Evolutionary conservation across 2,888 invertebrate genomes (phyloP).

Genomic region (Tipula confusa): DNA sequence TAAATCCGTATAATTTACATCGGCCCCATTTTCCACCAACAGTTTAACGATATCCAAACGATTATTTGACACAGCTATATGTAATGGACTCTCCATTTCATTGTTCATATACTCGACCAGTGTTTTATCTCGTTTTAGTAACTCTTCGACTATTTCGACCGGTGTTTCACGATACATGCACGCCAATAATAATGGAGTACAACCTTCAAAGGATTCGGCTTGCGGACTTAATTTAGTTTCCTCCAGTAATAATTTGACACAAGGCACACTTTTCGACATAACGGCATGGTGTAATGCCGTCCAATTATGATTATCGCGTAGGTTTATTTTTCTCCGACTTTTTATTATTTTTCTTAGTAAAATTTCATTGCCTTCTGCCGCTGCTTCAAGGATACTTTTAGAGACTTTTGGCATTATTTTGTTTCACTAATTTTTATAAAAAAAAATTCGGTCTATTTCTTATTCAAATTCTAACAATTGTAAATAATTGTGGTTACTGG

Average conservation of each 20-base stretch:
- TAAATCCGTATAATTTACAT: conserved; percentile 33
- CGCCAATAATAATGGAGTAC: conserved; percentile 33
- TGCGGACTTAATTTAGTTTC: neutral
- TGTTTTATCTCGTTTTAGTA: conserved; percentile 27
- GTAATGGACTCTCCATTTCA: conserved; percentile 33
- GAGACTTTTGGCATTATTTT: neutral
- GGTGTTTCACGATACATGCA: neutral
- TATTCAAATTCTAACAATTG: too few relatives aligned
- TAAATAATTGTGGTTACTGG: neutral
- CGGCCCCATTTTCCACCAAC: conserved; percentile 33
- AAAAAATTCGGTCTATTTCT: neutral
- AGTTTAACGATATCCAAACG: conserved; percentile 33
- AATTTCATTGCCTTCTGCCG: neutral
- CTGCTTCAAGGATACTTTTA: neutral
- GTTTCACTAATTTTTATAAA: neutral
- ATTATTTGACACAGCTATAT: conserved; percentile 32
- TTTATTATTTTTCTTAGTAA: neutral
- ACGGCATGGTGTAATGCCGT: conserved; percentile 35
- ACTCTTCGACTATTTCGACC: conserved; percentile 31
- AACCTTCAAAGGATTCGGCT: conserved; percentile 33
- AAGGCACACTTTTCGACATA: conserved; percentile 26
- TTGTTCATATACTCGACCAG: conserved; percentile 33
- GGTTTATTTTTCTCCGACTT: neutral
- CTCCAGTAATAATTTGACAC: conserved; percentile 31
- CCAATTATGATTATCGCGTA: conserved; percentile 33